phyloP scores from a whole-genome alignment of 1,140 invertebrate species.

The Atta cephalotes region DNA sequence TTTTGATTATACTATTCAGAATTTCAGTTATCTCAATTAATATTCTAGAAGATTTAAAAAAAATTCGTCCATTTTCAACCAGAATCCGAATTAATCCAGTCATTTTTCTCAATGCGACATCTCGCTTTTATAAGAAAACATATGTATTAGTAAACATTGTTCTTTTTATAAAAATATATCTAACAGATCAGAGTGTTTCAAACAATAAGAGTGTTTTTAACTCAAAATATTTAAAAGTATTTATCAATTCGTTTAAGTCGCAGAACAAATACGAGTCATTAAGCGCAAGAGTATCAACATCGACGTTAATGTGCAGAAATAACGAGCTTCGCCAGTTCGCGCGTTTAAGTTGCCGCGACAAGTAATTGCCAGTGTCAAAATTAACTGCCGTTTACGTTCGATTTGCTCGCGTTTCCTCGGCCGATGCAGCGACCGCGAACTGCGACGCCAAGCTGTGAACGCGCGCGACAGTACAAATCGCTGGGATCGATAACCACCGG shows the following conservation, averaged over 20 bases:
- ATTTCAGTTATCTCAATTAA: too few relatives aligned
- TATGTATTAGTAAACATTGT: neutral
- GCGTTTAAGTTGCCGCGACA: slow-evolving; percentile 34
- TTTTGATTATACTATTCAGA: too few relatives aligned
- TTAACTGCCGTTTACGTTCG: slow-evolving; percentile 61
- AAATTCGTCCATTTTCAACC: too few relatives aligned
- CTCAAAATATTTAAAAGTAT: neutral
- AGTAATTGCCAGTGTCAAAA: slow-evolving; percentile 60
- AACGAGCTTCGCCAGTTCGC: slow-evolving; percentile 37
- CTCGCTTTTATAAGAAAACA: neutral
- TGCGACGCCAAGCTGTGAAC: slow-evolving; percentile 8
- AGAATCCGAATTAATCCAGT: too few relatives aligned
- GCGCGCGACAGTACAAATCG: slow-evolving; percentile 57
- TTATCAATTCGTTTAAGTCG: slow-evolving; percentile 2
- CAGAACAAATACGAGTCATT: slow-evolving; percentile 31
- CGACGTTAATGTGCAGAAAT: slow-evolving; percentile 18
- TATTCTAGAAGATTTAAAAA: too few relatives aligned
- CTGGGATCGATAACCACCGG: slow-evolving; percentile 54
- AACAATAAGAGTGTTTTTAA: neutral
- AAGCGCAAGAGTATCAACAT: slow-evolving; percentile 16
- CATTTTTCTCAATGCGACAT: neutral
- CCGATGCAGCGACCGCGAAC: neutral
- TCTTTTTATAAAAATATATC: neutral
- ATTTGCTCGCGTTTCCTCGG: slow-evolving; percentile 46
- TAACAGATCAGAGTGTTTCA: neutral